Evolutionary conservation across 2,797 vertebrate species (phyloP), one percentile per base, ranked within the genome.

Genomic region (Anomalospiza imberbis): DNA sequence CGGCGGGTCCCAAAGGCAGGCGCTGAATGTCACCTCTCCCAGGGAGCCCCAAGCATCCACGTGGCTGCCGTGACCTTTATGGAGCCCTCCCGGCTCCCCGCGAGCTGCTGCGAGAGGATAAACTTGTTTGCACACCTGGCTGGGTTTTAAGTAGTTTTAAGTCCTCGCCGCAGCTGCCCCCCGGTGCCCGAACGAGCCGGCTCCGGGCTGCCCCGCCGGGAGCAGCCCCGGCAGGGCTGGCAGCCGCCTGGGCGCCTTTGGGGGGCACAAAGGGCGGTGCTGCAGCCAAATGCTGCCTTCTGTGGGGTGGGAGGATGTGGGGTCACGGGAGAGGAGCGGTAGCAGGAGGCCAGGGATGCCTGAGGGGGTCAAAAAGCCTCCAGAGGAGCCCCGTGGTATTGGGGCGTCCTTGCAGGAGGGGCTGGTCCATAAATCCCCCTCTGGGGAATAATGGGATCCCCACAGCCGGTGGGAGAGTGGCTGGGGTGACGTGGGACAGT

Each of bases 51-150:
- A 1, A 62, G 36, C 31, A 65, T 40, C 79, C 6, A 0, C 5
- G 0, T 0, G 26, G 75, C 85, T 79, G 87, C 87, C 10, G 72
- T 42, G 58, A 94, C 96, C 93, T 95, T 95, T 91, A 1, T 1
- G 8, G 88, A 84, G 82, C 62, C 47, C 91, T 42, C 62, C 58
- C 12, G 13, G 2, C 21, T 48, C 91, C 38, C 28, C 24, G 1
- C 47, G 24, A 20, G 91, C 93, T 88, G 83, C 24, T 81, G 18
- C 61, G 2, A 8, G 67, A 88, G 94, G 90, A 93, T 88, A 36
- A 96, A 86, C 94, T 81, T 93, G 95, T 94, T 95, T 93, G 95
- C 89, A 73, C 94, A 96, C 90, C 96, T 95, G 96, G 94, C 90
- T 88, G 93, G 13, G 70, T 75, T 93, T 95, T 85, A 91, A 81